Percentiles rank a stretch among this genome's conserved stretches.
These are phyloP conservation scores for Sebastes baramenuke DNA, from an alignment of 2,797 vertebrate genomes.

Conservation along the genomic window DNA sequence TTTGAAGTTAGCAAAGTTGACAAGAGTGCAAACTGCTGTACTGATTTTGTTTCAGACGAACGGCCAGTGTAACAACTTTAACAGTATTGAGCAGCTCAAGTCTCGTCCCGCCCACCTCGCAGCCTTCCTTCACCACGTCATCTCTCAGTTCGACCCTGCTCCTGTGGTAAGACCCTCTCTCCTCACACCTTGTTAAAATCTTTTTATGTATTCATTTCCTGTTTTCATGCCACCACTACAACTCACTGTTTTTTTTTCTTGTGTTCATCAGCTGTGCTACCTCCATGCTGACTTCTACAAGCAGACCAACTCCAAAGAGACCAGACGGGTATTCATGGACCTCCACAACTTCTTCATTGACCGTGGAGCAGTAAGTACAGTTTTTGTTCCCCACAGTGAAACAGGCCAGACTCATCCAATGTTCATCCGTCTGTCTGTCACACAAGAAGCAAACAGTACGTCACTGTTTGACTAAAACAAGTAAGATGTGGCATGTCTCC, in stretches of 20 bases:
- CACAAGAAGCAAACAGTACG: background rate
- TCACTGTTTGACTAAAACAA: background rate
- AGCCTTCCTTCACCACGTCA: constrained; percentile 95
- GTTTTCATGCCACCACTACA: background rate
- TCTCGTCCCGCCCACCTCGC: constrained; percentile 96
- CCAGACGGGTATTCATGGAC: constrained; percentile 92
- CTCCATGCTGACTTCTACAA: constrained; percentile 95
- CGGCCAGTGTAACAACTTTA: constrained; percentile 96
- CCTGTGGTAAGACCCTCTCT: constrained; percentile 83
- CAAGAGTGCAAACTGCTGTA: background rate
- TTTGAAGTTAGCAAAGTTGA: background rate
- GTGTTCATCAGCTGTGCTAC: constrained; percentile 89
- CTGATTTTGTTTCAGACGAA: constrained; percentile 84
- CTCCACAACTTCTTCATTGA: constrained; percentile 94
- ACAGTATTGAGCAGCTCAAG: constrained; percentile 94
- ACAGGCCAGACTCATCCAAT: background rate
- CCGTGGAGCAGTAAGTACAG: constrained; percentile 89
- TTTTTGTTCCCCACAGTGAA: background rate
- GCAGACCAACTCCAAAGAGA: constrained; percentile 98
- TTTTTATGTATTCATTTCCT: background rate
- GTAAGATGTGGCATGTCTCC: background rate
- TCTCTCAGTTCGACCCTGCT: constrained; percentile 97
- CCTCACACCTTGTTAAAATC: background rate
- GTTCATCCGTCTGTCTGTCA: background rate
- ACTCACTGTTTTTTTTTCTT: background rate